Conservation (phyloP, 2,113 vertebrate species). For the Phalacrocorax carbo region DNA sequence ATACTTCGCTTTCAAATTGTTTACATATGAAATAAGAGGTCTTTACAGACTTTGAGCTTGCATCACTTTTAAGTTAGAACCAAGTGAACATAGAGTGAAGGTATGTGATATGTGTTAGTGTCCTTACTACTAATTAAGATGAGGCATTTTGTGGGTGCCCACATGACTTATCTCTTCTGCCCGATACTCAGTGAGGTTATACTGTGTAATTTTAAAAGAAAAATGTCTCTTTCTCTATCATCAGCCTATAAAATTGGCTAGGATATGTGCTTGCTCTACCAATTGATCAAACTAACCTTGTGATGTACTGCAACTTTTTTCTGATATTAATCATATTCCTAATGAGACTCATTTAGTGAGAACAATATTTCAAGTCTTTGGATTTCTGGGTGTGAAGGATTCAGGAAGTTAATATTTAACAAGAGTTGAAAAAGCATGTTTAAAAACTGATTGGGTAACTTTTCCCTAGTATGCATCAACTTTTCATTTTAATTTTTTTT, state of each 20-base stretch:
- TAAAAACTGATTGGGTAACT: not conserved
- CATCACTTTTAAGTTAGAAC: not conserved
- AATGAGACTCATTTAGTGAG: not conserved
- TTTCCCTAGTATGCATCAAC: not conserved
- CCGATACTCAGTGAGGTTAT: not conserved
- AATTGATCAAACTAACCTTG: constrained; percentile 36
- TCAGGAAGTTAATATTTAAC: not conserved
- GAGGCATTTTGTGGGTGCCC: not conserved
- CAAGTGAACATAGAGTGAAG: not conserved
- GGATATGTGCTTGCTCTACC: not conserved
- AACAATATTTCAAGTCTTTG: not conserved
- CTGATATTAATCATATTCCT: not conserved
- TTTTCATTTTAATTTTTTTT: not conserved
- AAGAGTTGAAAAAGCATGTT: not conserved
- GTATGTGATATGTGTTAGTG: not conserved
- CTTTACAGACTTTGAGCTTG: not conserved
- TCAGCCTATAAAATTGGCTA: constrained; percentile 28
- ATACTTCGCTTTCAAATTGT: not conserved
- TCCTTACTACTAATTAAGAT: not conserved
- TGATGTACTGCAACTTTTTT: not conserved
- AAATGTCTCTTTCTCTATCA: not conserved
- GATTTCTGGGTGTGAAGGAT: not conserved
- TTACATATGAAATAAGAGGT: not conserved
- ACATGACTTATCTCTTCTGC: constrained; percentile 7
- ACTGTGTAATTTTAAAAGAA: constrained; percentile 14